Evolutionary conservation across 2,888 invertebrate species (phyloP).

Genomic region (Aromia moschata): DNA sequence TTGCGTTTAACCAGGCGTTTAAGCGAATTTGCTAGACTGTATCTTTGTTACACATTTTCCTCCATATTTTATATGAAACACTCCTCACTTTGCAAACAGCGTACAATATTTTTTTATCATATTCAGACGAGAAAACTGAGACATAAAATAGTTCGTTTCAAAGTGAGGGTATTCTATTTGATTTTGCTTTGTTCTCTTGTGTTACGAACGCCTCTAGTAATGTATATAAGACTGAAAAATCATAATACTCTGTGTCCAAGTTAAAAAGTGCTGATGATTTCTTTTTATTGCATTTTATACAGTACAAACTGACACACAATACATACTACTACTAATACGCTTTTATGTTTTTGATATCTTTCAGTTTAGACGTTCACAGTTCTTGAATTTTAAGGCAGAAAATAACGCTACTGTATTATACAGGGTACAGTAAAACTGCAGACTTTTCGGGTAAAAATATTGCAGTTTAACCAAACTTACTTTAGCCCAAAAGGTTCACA

Average conservation of each 20-base stretch:
- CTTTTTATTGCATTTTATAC: slow-evolving; percentile 40
- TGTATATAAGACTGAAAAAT: slow-evolving; percentile 58
- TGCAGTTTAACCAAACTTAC: too few species aligned
- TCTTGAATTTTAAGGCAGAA: too few species aligned
- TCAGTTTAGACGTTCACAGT: too few species aligned
- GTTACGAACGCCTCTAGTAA: slow-evolving; percentile 51
- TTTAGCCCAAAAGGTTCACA: too few species aligned
- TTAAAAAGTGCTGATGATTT: slow-evolving; percentile 46
- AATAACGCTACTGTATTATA: too few species aligned
- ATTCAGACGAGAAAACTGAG: slow-evolving; percentile 29
- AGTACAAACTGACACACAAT: slow-evolving; percentile 46
- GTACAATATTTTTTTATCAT: slow-evolving; percentile 38
- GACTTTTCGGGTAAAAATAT: too few species aligned
- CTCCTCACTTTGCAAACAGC: slow-evolving; percentile 39
- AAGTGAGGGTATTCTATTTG: slow-evolving; percentile 36
- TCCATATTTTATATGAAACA: slow-evolving; percentile 46
- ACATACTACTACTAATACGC: too few species aligned
- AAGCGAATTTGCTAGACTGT: slow-evolving; percentile 42
- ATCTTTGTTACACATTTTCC: slow-evolving; percentile 49
- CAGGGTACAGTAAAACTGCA: too few species aligned
- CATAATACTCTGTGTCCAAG: slow-evolving; percentile 55
- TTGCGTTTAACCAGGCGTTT: slow-evolving; percentile 16
- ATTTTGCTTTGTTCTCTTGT: slow-evolving; percentile 37
- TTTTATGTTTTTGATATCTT: too few species aligned
- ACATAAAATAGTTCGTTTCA: slow-evolving; percentile 32